Conservation (phyloP, 1,140 invertebrate species). For the Campoletis sonorensis region DNA sequence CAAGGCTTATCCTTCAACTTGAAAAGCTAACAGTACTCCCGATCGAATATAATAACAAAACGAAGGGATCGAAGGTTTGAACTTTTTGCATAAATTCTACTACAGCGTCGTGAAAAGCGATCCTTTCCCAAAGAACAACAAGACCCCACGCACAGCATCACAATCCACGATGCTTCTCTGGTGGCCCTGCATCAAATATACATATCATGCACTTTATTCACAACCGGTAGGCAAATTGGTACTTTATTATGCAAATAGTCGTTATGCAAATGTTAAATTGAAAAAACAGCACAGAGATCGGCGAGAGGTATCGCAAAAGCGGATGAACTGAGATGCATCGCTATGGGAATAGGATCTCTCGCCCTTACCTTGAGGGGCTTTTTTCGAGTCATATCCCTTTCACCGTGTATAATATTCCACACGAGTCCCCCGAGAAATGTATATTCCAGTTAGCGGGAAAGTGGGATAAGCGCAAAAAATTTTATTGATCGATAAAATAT, state of each 20-base stretch:
- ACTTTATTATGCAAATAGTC: conserved; percentile 62
- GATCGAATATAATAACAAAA: conserved; percentile 18
- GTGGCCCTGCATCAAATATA: background rate
- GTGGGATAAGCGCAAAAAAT: background rate
- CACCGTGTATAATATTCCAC: conserved; percentile 26
- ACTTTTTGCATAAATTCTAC: background rate
- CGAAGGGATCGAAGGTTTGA: background rate
- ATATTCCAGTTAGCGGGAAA: conserved; percentile 34
- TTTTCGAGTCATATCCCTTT: conserved; percentile 26
- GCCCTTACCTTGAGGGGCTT: conserved; percentile 35
- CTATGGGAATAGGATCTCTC: conserved; percentile 8
- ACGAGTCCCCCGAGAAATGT: conserved; percentile 41
- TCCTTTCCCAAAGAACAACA: conserved; percentile 38
- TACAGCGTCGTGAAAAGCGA: conserved; percentile 57
- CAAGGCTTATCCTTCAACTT: conserved; percentile 53
- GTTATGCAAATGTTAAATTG: conserved; percentile 49
- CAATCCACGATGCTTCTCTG: conserved; percentile 18
- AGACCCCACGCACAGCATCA: conserved; percentile 53
- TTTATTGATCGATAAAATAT: conserved; percentile 36
- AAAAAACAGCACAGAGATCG: conserved; percentile 40
- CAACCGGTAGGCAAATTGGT: conserved; percentile 51
- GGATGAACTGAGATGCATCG: background rate
- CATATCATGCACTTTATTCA: conserved; percentile 17
- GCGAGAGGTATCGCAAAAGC: conserved; percentile 29
- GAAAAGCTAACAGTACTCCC: background rate